Evolutionary conservation across 2,797 vertebrate species (phyloP), one percentile per base, ranked within the genome.

Genomic region (Crenuchus spilurus): DNA sequence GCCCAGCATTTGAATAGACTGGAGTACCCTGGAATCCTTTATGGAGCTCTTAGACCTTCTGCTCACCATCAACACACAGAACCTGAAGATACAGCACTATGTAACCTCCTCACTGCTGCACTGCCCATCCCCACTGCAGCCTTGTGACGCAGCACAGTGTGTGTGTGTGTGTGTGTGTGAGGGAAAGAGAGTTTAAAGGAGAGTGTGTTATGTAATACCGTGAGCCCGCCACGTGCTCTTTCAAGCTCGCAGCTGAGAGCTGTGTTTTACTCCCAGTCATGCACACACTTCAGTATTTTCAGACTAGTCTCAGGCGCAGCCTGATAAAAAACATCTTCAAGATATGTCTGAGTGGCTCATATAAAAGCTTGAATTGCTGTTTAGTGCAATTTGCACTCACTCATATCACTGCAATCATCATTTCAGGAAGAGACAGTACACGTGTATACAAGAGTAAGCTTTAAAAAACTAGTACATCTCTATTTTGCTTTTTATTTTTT

Each of bases 151-250:
- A 20, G 16, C 49, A 67, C 22, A 62, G 28, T 24, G 44, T 64
- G 72, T 64, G 66, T 61, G 10, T 52, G 46, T 70, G 68, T 67
- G 72, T 42, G 62, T 44, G 30, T 14, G 55, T 7, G 18, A 31
- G 44, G 54, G 44, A 69, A n/a, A 35, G 28, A 22, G 18, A 20
- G 62, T 44, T n/a, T n/a, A n/a, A n/a, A 39, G 54, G 52, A 20
- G 67, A 68, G 41, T 44, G 60, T 37, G 33, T 83, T 83, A 80
- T 75, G 74, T 73, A 83, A 85, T 70, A 37, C 67, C 72, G 63
- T 37, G 62, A 55, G 58, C 65, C 48, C 39, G 41, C 44, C 46
- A 54, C 60, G 63, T 39, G 70, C 75, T 68, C 57, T 63, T 31
- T 68, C 63, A 39, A 54, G 71, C 70, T 68, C 60, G 54, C 69